phyloP scores from a whole-genome alignment of 2,888 invertebrate species.

The Hedychridium roseum region DNA sequence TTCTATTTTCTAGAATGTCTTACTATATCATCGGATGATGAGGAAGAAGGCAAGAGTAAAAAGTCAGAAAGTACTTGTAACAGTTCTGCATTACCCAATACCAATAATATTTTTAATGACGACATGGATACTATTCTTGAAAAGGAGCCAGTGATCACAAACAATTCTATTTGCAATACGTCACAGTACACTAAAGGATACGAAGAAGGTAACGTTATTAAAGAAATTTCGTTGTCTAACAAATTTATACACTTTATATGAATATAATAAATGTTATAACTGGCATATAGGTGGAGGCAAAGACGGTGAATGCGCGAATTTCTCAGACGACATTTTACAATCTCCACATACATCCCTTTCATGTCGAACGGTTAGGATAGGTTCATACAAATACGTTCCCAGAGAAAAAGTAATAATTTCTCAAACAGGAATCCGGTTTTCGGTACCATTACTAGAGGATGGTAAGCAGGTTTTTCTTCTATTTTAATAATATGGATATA shows the following conservation, averaged over 20 bases:
- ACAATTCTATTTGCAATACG: constrained; percentile 33
- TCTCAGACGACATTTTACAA: constrained; percentile 59
- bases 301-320: constrained; percentile 16
- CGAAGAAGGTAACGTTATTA: constrained; percentile 29
- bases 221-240: too few relatives aligned
- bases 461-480: constrained; percentile 45
- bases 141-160: constrained; percentile 61
- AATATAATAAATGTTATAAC: neutral
- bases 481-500: neutral
- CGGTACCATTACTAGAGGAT: constrained; percentile 62
- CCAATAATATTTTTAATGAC: constrained; percentile 31
- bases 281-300: constrained; percentile 10
- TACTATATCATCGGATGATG: constrained; percentile 64
- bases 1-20: constrained; percentile 53
- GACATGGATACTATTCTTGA: constrained; percentile 52
- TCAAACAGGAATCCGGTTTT: constrained; percentile 61
- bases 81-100: constrained; percentile 21
- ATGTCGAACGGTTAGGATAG: constrained; percentile 84
- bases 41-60: constrained; percentile 51
- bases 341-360: constrained; percentile 68
- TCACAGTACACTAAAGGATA: constrained; percentile 13
- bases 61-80: constrained; percentile 24
- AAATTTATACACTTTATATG: too few relatives aligned
- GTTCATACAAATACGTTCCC: constrained; percentile 83
- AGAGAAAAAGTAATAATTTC: constrained; percentile 73